phyloP scores from a whole-genome alignment of 2,113 vertebrate species.

The Piaya cayana region DNA sequence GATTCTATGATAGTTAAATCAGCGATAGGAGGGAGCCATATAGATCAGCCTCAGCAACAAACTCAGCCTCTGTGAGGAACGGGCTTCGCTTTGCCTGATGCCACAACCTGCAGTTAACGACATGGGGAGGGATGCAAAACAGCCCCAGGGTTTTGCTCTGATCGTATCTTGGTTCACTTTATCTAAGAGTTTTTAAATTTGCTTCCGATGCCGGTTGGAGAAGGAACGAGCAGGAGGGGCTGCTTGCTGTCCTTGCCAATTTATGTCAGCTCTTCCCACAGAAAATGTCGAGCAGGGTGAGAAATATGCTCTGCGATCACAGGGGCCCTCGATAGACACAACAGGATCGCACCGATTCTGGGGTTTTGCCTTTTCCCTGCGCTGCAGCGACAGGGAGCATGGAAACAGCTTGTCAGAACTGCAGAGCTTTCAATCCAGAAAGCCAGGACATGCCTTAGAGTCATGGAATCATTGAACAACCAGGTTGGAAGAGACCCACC shows the following conservation, averaged over 20 bases:
- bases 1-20: too few relatives aligned
- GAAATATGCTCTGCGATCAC: conserved; percentile 64
- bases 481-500: too few relatives aligned
- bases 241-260: conserved; percentile 33
- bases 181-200: conserved; percentile 2
- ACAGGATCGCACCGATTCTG: conserved; percentile 43
- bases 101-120: background rate
- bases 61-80: background rate
- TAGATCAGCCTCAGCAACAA: background rate
- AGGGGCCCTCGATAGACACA: conserved; percentile 44
- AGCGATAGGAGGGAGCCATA: background rate
- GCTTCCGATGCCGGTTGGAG: background rate
- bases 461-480: too few relatives aligned
- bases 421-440: background rate
- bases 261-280: conserved; percentile 18
- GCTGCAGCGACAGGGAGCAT: conserved; percentile 15
- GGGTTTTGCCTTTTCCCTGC: conserved; percentile 19
- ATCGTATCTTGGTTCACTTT: background rate
- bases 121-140: background rate
- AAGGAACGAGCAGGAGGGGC: conserved; percentile 12
- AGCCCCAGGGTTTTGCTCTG: background rate
- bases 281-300: conserved; percentile 44
- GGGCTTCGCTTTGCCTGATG: background rate
- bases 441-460: background rate
- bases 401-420: conserved; percentile 26